These are phyloP conservation scores for Hirundichthys speculiger DNA, from an alignment of 2,113 vertebrate species.

Conservation along the genomic window DNA sequence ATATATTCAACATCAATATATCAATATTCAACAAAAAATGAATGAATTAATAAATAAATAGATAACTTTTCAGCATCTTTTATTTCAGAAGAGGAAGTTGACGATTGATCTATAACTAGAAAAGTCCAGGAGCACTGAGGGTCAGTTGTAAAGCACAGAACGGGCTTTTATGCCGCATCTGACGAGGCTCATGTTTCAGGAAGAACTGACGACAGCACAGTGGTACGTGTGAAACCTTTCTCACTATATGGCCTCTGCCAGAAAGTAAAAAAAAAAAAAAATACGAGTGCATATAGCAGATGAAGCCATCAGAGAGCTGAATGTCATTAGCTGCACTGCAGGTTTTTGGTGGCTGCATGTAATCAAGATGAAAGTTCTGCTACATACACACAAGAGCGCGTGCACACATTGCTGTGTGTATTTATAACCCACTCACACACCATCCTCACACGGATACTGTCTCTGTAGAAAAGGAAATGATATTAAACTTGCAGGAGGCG, in stretches of 20 bases:
- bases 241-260: constrained; percentile 4
- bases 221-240: background rate
- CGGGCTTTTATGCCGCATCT: background rate
- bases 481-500: constrained; percentile 82
- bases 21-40: background rate
- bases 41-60: background rate
- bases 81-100: background rate
- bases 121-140: background rate
- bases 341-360: constrained; percentile 40
- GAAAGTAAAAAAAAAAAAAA: constrained; percentile 2
- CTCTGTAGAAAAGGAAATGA: constrained; percentile 67
- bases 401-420: constrained; percentile 32
- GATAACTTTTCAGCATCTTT: too few relatives aligned
- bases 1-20: too few relatives aligned
- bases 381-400: constrained; percentile 17
- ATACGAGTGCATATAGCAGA: constrained; percentile 9
- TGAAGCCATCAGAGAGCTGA: constrained; percentile 16
- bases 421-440: constrained; percentile 58
- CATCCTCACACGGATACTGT: constrained; percentile 33
- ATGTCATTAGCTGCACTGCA: constrained; percentile 31
- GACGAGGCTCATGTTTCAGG: constrained; percentile 13
- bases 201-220: background rate
- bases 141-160: background rate
- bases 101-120: background rate
- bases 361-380: constrained; percentile 63